These are phyloP conservation scores for Hypocryptadius cinnamomeus DNA, from an alignment of 2,113 vertebrate species.

Conservation along the genomic window DNA sequence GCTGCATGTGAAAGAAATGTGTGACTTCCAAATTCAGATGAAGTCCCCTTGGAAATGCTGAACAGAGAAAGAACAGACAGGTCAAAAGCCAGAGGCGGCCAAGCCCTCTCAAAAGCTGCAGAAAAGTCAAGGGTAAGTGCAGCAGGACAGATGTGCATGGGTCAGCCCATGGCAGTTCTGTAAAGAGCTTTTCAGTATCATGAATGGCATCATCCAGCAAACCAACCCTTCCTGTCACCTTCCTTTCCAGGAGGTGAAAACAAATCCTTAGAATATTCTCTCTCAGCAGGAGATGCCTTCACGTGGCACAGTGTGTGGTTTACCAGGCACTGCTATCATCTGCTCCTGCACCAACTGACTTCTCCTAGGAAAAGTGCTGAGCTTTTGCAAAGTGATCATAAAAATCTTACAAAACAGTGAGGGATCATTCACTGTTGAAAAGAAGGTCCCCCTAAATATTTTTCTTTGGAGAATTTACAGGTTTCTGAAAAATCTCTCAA, in stretches of 20 bases:
- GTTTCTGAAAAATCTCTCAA: background rate
- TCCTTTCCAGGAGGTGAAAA: background rate
- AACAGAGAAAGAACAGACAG: background rate
- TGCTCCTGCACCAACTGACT: background rate
- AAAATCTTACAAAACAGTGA: background rate
- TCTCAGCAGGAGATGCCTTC: background rate
- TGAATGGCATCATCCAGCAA: background rate
- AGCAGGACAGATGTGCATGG: background rate
- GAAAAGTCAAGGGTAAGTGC: background rate
- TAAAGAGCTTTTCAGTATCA: background rate
- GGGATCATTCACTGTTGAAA: background rate
- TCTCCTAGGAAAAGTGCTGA: background rate
- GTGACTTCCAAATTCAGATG: background rate
- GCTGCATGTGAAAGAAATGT: background rate
- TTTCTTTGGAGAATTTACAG: background rate
- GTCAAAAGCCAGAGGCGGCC: background rate
- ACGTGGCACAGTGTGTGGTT: accelerated
- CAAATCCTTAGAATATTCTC: background rate
- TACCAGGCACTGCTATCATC: background rate
- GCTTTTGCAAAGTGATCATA: background rate
- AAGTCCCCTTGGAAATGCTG: background rate
- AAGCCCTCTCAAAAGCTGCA: background rate
- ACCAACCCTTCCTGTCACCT: background rate
- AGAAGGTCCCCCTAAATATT: background rate
- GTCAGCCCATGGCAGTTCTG: background rate